A percentile compares a stretch with the other conserved stretches of the same genome.
Evolutionary conservation across 2,113 vertebrate species (phyloP).

Genomic region (Gasterosteus aculeatus): DNA sequence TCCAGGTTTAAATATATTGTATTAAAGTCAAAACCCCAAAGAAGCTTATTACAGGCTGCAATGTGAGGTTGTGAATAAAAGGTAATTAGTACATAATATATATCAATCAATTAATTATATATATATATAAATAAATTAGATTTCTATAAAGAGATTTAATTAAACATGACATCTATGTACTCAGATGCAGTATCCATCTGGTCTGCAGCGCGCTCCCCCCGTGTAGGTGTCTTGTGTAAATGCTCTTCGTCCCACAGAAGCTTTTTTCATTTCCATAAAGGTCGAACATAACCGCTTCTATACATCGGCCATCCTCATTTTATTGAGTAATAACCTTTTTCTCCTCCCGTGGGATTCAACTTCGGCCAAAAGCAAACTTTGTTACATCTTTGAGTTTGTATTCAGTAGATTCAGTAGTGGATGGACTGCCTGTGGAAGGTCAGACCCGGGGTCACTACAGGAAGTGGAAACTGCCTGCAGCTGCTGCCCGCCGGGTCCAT

Average conservation of each 20-base stretch:
- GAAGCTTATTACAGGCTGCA: no score
- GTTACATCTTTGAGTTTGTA: background rate
- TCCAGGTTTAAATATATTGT: background rate
- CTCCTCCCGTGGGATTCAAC: background rate
- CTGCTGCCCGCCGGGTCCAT: background rate
- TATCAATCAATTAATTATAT: no score
- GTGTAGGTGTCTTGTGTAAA: slow-evolving; percentile 29
- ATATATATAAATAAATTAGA: no score
- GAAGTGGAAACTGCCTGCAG: background rate
- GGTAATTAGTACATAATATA: no score
- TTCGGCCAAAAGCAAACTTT: slow-evolving; percentile 9
- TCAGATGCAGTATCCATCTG: background rate
- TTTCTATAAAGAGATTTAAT: background rate
- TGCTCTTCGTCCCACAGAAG: background rate
- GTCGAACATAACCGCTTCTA: slow-evolving; percentile 1
- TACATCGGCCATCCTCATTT: background rate
- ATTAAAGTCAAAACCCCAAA: background rate
- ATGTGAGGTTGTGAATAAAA: no score
- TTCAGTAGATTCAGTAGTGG: background rate
- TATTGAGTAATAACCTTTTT: slow-evolving; percentile 5
- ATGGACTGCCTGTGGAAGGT: background rate
- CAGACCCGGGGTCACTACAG: background rate
- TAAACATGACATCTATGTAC: background rate
- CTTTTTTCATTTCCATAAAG: slow-evolving; percentile 45
- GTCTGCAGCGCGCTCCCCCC: background rate